Base-by-base conservation (phyloP, 2,888 invertebrate species). In the Urechis unicinctus region DNA sequence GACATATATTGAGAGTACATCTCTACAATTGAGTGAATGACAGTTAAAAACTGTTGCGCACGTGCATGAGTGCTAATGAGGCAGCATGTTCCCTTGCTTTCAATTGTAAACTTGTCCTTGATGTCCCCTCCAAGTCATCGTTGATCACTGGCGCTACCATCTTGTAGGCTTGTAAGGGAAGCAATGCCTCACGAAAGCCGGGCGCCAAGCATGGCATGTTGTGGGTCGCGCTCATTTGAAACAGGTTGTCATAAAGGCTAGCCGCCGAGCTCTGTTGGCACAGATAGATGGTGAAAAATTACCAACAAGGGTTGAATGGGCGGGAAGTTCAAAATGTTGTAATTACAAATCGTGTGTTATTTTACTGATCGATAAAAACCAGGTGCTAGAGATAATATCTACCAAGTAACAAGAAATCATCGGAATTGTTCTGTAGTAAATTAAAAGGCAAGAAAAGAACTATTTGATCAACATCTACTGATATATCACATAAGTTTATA, bases 51-150 rank as follows among this genome's bases (percentile, higher is more conserved):
- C 52, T 55, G 31, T 61, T 53, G 6, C 63, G 41, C 47, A 59
- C 60, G 45, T 63, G 63, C 52, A 58, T 58, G 36, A 63, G 46
- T 4, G 62, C 63, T 30, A 63, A 51, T 17, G 63, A 59, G 2
- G 63, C 63, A 6, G 62, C 62, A 50, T 63, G 63, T 50, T 63
- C 63, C 21, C 63, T 46, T 9, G 63, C 63, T 44, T 62, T 63
- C 43, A 63, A 49, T 47, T 63, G 62, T 24, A 63, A 49, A 48
- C 59, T 61, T n/a, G 62, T 63, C 13, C 59, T 50, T 17, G 63
- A 56, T 21, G 63, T 63, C 1, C 62, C 59, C 41, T 63, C 63
- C 50, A 60, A 49, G 54, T 63, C 63, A 42, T 63, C 63, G 46
- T 63, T 59, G 44, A 63, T 56, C 22, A 53, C 57, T 21, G 59